These are phyloP conservation scores for Tenthredo amoena DNA, from an alignment of 2,888 invertebrate species.

Conservation along the genomic window DNA sequence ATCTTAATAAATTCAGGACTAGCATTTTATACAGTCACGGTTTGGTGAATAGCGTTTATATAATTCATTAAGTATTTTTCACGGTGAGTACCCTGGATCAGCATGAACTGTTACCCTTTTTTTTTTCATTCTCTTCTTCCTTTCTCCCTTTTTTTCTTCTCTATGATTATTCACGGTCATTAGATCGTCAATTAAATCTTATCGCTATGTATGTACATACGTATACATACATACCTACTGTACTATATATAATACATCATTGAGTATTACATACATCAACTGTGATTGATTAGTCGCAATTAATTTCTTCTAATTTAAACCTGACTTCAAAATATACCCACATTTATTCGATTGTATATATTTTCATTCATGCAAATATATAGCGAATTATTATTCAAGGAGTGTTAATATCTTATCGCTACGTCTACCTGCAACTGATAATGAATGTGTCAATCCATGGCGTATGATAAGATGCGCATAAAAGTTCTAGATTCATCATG, in stretches of 20 bases:
- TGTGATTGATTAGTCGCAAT: not conserved
- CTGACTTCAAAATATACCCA: not conserved
- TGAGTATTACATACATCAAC: not conserved
- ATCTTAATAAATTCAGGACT: constrained; percentile 5
- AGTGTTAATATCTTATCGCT: constrained; percentile 7
- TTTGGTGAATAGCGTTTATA: constrained; percentile 13
- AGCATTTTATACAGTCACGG: constrained; percentile 24
- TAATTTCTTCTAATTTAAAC: not conserved
- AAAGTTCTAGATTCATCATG: not conserved
- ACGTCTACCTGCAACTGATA: constrained; percentile 6
- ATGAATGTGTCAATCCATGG: not conserved
- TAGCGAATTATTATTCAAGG: not conserved
- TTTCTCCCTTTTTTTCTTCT: not conserved
- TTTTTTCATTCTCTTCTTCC: not conserved
- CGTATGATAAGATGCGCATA: not conserved
- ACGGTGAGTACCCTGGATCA: constrained; percentile 10
- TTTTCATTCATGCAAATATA: not conserved
- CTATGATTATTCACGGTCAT: not conserved
- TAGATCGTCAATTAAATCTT: constrained; percentile 6
- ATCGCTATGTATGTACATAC: not conserved
- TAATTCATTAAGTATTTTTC: constrained; percentile 39
- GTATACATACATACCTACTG: no score
- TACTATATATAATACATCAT: not conserved
- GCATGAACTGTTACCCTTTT: not conserved
- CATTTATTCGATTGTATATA: not conserved